These are phyloP conservation scores for Collichthys lucidus DNA, from an alignment of 2,113 vertebrate genomes.

Conservation along the genomic window DNA sequence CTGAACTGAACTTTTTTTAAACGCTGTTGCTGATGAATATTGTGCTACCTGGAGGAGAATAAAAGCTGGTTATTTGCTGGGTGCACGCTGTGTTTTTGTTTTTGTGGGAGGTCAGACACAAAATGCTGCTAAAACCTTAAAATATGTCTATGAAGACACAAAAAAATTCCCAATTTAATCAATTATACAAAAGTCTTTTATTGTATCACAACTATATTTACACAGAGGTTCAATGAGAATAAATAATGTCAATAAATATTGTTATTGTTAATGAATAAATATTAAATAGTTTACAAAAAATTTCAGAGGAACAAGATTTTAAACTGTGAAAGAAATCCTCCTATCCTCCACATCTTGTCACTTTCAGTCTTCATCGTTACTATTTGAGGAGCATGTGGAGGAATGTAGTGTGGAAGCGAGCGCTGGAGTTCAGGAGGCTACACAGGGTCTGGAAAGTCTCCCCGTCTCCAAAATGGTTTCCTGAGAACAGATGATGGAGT, in stretches of 20 bases:
- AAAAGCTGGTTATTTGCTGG: slow-evolving; percentile 42
- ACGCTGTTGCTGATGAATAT: slow-evolving; percentile 18
- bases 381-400: slow-evolving; percentile 79
- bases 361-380: slow-evolving; percentile 2
- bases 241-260: slow-evolving; percentile 53
- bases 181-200: slow-evolving; percentile 20
- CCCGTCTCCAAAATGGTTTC: slow-evolving; percentile 79
- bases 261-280: slow-evolving; percentile 34
- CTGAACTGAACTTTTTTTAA: slow-evolving; percentile 8
- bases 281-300: slow-evolving; percentile 36
- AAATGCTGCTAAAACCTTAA: not conserved
- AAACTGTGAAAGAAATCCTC: slow-evolving; percentile 19
- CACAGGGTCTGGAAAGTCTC: slow-evolving; percentile 85
- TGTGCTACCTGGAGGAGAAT: slow-evolving; percentile 31
- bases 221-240: slow-evolving; percentile 12
- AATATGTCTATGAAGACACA: slow-evolving; percentile 2
- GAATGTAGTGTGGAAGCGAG: slow-evolving; percentile 90
- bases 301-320: slow-evolving; percentile 36
- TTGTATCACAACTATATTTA: slow-evolving; percentile 8
- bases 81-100: not conserved
- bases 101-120: not conserved
- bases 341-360: not conserved
- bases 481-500: slow-evolving; percentile 55
- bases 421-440: slow-evolving; percentile 88
- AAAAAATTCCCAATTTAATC: slow-evolving; percentile 35